phyloP scores from a whole-genome alignment of 2,888 invertebrate genomes.

The Pardosa pseudoannulata region DNA sequence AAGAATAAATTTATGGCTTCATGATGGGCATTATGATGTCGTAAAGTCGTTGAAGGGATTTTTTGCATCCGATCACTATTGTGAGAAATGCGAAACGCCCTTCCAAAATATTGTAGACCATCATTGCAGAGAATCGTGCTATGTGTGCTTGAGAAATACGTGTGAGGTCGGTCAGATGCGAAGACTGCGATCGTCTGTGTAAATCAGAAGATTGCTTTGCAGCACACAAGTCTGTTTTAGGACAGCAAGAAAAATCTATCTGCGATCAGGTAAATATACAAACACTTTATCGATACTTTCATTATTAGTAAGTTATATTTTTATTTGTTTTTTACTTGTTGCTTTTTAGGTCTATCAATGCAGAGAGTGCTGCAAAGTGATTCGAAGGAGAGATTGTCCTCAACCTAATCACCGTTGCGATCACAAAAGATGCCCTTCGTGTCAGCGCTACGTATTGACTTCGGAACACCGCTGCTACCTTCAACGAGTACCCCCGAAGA shows the following conservation, averaged over 20 bases:
- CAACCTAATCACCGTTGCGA: constrained; percentile 16
- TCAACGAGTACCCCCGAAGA: background rate
- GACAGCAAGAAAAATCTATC: background rate
- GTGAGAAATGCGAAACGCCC: background rate
- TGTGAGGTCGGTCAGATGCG: background rate
- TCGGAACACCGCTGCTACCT: background rate
- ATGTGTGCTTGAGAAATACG: background rate
- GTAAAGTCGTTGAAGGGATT: background rate
- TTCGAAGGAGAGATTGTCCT: background rate
- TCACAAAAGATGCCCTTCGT: background rate
- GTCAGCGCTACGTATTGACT: background rate
- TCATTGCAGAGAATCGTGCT: background rate
- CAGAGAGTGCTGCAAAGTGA: background rate
- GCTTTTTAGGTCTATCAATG: constrained; percentile 34
- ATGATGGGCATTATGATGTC: background rate
- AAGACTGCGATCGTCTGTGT: background rate
- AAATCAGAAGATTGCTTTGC: background rate
- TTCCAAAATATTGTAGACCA: background rate
- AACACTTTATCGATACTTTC: background rate
- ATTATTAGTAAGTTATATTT: background rate
- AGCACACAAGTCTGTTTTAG: background rate
- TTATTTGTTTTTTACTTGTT: background rate
- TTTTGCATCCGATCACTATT: background rate
- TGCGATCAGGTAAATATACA: background rate
- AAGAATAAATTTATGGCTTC: background rate